phyloP scores from a whole-genome alignment of 2,797 vertebrate species.

The Sebastes minor region DNA sequence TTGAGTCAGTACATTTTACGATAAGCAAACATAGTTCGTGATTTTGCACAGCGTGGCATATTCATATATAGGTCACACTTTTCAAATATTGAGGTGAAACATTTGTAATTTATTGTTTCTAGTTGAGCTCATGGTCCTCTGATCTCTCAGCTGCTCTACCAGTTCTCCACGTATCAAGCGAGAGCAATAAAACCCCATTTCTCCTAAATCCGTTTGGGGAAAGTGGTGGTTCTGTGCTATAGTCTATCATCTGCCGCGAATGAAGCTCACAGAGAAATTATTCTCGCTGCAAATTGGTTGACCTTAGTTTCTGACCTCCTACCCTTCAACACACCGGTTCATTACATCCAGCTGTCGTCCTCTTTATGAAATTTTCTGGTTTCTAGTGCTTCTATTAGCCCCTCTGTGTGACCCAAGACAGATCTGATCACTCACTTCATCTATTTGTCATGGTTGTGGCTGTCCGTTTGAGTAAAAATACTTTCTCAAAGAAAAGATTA shows the following conservation, averaged over 20 bases:
- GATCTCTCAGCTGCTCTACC: neutral
- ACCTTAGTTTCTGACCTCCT: constrained; percentile 44
- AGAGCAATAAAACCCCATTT: constrained; percentile 18
- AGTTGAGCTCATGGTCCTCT: neutral
- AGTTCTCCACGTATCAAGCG: neutral
- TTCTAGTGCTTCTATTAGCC: constrained; percentile 29
- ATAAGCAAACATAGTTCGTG: neutral
- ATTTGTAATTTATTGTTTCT: neutral
- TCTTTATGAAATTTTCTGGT: constrained; percentile 40
- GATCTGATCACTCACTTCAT: constrained; percentile 41
- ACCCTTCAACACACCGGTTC: constrained; percentile 28
- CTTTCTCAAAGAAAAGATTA: constrained; percentile 11
- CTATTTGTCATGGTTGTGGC: constrained; percentile 19
- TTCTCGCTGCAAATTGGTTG: constrained; percentile 42
- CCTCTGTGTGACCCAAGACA: constrained; percentile 30
- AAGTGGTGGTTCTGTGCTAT: constrained; percentile 1
- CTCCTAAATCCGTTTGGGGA: constrained; percentile 16
- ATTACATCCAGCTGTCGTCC: constrained; percentile 38
- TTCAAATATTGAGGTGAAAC: neutral
- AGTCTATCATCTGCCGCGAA: neutral
- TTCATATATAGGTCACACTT: neutral
- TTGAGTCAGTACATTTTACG: neutral
- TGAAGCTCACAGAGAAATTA: constrained; percentile 24
- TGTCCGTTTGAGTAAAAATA: constrained; percentile 28
- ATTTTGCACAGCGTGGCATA: neutral